A percentile compares a stretch with the other conserved stretches of the same genome.
phyloP scores from a whole-genome alignment of 1,140 invertebrate genomes.

The Sycobia sp. region DNA sequence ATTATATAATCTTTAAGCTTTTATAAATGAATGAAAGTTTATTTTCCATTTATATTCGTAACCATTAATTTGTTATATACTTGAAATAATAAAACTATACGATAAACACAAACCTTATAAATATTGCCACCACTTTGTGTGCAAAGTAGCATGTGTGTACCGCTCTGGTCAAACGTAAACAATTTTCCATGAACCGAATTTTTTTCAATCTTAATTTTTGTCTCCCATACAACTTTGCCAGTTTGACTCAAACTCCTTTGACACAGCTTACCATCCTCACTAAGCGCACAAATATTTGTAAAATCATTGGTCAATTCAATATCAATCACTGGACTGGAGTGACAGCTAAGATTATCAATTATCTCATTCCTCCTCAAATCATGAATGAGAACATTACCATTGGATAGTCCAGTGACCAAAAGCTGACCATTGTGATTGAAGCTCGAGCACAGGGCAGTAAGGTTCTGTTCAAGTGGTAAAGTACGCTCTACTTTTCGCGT shows the following conservation, averaged over 20 bases:
- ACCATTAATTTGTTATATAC: not conserved
- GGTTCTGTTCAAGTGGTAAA: conserved; percentile 51
- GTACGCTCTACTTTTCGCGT: conserved; percentile 67
- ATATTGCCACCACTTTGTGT: conserved; percentile 65
- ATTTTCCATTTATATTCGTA: no score
- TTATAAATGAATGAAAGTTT: no score
- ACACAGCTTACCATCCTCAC: conserved; percentile 65
- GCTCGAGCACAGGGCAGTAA: conserved; percentile 63
- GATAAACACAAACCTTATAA: conserved; percentile 62
- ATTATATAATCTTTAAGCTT: no score
- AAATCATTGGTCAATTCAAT: conserved; percentile 66
- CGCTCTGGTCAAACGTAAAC: conserved; percentile 68
- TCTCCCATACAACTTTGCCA: conserved; percentile 60
- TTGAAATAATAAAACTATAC: not conserved
- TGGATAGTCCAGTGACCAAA: conserved; percentile 66
- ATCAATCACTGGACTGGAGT: conserved; percentile 63
- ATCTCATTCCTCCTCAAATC: conserved; percentile 66
- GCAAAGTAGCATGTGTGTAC: conserved; percentile 67
- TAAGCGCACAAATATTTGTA: conserved; percentile 66
- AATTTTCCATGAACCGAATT: conserved; percentile 57
- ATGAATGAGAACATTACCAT: conserved; percentile 68
- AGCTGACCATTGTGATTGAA: conserved; percentile 75
- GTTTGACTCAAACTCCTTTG: conserved; percentile 66
- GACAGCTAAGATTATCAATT: conserved; percentile 64
- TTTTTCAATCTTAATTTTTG: conserved; percentile 58